Conservation (phyloP, 2,888 invertebrate species). For the Synergus itoensis region DNA sequence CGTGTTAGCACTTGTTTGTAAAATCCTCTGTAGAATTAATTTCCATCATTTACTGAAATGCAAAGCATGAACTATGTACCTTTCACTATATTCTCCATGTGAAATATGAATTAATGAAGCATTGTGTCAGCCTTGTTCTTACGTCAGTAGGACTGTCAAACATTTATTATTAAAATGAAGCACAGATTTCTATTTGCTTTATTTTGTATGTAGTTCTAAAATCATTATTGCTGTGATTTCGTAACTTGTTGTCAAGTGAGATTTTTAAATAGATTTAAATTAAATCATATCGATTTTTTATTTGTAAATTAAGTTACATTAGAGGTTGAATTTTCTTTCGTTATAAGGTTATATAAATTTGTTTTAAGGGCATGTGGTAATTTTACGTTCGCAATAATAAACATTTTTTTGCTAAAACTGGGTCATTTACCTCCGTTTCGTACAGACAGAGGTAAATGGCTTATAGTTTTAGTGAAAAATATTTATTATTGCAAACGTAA, state of each 20-base stretch:
- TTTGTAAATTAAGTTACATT: background rate
- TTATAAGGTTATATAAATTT: background rate
- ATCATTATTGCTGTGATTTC: background rate
- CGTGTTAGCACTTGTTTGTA: constrained; percentile 10
- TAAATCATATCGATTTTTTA: background rate
- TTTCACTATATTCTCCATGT: constrained; percentile 27
- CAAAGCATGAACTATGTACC: constrained; percentile 34
- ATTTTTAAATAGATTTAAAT: background rate
- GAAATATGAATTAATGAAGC: constrained; percentile 5
- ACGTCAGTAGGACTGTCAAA: constrained; percentile 1
- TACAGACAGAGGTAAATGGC: too few species aligned
- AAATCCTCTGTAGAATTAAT: constrained; percentile 32
- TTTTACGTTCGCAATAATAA: background rate
- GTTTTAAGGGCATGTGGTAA: background rate
- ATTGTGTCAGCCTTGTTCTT: constrained; percentile 11
- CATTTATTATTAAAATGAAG: constrained; percentile 31
- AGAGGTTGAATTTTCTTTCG: background rate
- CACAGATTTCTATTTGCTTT: background rate
- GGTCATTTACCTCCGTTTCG: too few species aligned
- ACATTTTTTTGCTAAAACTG: too few species aligned
- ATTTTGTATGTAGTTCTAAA: background rate
- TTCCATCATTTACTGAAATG: constrained; percentile 36
- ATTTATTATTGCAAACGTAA: too few species aligned
- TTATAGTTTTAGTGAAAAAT: too few species aligned
- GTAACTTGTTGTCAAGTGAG: background rate